Evolutionary conservation across 1,140 invertebrate genomes (phyloP), one percentile per base, ranked within the genome.

Genomic region (Drosophila tropicalis): DNA sequence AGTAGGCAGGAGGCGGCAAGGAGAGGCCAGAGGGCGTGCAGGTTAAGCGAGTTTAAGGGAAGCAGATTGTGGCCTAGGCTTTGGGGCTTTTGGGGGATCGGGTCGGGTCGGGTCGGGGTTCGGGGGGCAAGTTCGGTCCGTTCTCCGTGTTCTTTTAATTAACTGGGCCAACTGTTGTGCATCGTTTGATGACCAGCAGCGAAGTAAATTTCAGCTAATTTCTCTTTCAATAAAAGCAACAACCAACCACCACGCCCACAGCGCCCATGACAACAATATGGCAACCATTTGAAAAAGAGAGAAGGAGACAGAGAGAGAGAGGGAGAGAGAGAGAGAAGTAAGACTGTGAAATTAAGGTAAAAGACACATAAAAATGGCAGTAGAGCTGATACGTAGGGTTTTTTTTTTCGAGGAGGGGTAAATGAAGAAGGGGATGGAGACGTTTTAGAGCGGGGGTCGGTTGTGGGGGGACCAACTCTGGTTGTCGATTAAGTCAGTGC

Each of bases 151-250:
- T 66, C 66, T 67, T 76, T 83, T 86, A 86, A 86, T 86, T 86
- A 86, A 83, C 83, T 86, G 83, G 79, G 83, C 83, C 83, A 87
- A 86, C 83, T 79, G 80, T 69, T 79, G 72, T 67, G 58, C 65
- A 62, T 62, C 32, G 57, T 64, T 47, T 56, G 70, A 56, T 71
- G 67, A 56, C 66, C 77, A 78, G 60, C 78, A 72, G 71, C 64
- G 62, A 72, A 82, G 72, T 86, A 69, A 86, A 82, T 82, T 87
- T 82, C 79, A 79, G 72, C 81, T 87, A 87, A 86, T 86, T 86
- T 86, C 83, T 86, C 83, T 83, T 86, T 82, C 79, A 86, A 86
- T 86, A 83, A 83, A 87, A 76, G 62, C 56, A 54, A 58, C 25
- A 22, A 60, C 62, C 22, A 29, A n/a, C 32, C 63, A 60, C 60